Conservation (phyloP, 2,888 invertebrate genomes). For the Acleris literana region DNA sequence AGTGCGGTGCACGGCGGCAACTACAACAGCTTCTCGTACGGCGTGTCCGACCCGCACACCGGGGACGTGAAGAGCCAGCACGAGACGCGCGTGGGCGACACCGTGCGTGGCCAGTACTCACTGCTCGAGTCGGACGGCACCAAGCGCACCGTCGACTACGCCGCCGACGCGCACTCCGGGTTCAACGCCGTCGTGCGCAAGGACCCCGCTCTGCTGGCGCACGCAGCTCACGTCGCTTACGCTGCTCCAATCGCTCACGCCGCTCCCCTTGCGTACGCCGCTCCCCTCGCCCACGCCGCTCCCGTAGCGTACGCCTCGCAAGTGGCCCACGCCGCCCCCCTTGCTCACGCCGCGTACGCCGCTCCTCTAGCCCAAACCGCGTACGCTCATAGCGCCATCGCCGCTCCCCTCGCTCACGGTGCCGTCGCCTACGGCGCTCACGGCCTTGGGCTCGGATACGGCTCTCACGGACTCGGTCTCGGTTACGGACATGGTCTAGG, state of each 20-base stretch:
- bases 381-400: slow-evolving; percentile 45
- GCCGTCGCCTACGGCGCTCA: slow-evolving; percentile 36
- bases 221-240: slow-evolving; percentile 39
- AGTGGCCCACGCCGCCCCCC: slow-evolving; percentile 44
- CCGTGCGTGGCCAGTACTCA: slow-evolving; percentile 62
- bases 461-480: slow-evolving; percentile 24
- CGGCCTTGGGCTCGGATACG: slow-evolving; percentile 31
- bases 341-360: slow-evolving; percentile 46
- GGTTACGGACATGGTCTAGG: slow-evolving; percentile 31
- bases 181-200: slow-evolving; percentile 65
- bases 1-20: slow-evolving; percentile 61
- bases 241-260: slow-evolving; percentile 39
- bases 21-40: slow-evolving; percentile 75
- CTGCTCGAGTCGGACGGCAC: slow-evolving; percentile 62
- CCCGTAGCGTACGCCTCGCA: slow-evolving; percentile 46
- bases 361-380: slow-evolving; percentile 37
- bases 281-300: slow-evolving; percentile 40
- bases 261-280: slow-evolving; percentile 43
- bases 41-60: slow-evolving; percentile 77
- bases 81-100: slow-evolving; percentile 74
- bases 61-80: slow-evolving; percentile 79
- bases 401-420: slow-evolving; percentile 40
- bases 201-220: slow-evolving; percentile 48
- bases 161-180: slow-evolving; percentile 60
- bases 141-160: slow-evolving; percentile 61